Conservation (phyloP, 2,797 vertebrate genomes). For the Enteromius anoplus region DNA sequence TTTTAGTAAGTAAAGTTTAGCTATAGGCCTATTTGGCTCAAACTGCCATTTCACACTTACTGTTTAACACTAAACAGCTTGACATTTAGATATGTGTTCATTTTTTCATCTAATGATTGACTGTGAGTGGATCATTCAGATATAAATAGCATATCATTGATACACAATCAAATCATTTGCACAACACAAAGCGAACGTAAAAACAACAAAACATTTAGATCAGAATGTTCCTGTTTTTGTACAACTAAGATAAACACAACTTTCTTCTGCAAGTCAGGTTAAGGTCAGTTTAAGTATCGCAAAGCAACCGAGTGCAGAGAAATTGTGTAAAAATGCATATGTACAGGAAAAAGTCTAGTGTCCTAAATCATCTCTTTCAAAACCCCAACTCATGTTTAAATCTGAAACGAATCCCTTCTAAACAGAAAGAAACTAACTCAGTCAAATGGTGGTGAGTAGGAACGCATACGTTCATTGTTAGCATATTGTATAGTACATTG, state of each 20-base stretch:
- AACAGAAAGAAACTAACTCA: neutral
- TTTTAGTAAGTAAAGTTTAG: neutral
- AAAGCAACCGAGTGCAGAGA: neutral
- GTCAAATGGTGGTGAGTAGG: neutral
- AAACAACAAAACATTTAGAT: neutral
- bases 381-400: neutral
- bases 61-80: neutral
- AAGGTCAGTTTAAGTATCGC: neutral
- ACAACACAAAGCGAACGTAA: neutral
- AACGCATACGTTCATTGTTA: neutral
- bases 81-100: neutral
- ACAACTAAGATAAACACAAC: neutral
- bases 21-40: neutral
- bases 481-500: constrained; percentile 11
- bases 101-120: neutral
- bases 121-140: neutral
- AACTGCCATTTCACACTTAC: neutral
- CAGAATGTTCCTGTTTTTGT: neutral
- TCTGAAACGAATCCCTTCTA: neutral
- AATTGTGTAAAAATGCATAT: neutral
- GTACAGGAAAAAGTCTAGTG: neutral
- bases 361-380: neutral
- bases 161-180: neutral
- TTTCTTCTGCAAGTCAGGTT: neutral
- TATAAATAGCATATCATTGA: neutral